Conservation (phyloP, 1,140 invertebrate species). For the Medauroidea extradentata region DNA sequence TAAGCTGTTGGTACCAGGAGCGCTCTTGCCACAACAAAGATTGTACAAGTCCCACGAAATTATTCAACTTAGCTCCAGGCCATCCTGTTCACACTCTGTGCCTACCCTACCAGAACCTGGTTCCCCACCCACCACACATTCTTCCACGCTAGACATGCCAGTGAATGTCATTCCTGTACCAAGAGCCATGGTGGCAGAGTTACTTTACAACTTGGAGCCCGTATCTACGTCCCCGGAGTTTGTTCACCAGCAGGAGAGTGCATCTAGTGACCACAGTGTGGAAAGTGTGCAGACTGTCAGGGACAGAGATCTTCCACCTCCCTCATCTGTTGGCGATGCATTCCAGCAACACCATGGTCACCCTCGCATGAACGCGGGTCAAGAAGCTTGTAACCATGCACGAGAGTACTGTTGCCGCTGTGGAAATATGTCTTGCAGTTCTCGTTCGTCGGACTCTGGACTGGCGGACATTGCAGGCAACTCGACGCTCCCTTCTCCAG, state of each 20-base stretch:
- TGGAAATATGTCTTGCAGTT: constrained; percentile 28
- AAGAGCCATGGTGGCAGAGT: constrained; percentile 46
- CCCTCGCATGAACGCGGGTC: neutral
- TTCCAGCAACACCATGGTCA: no score
- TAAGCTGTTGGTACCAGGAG: neutral
- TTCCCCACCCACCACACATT: constrained; percentile 39
- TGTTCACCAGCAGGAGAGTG: constrained; percentile 14
- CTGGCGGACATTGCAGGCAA: constrained; percentile 63
- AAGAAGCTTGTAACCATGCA: neutral
- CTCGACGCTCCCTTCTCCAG: constrained; percentile 48
- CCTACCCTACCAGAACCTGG: neutral
- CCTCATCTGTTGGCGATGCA: no score
- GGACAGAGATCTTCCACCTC: neutral
- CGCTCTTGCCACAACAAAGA: neutral
- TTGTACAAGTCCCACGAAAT: neutral
- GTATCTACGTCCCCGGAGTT: neutral
- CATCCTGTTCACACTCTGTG: constrained; percentile 1
- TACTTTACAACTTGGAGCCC: constrained; percentile 41
- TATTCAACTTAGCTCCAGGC: neutral
- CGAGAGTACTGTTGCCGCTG: neutral
- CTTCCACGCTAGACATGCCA: constrained; percentile 49
- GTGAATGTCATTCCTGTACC: constrained; percentile 44
- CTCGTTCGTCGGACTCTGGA: constrained; percentile 71
- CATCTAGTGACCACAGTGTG: constrained; percentile 9
- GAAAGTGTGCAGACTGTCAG: constrained; percentile 4